Evolutionary conservation across 2,888 invertebrate species (phyloP).

Genomic region (Panopea generosa): DNA sequence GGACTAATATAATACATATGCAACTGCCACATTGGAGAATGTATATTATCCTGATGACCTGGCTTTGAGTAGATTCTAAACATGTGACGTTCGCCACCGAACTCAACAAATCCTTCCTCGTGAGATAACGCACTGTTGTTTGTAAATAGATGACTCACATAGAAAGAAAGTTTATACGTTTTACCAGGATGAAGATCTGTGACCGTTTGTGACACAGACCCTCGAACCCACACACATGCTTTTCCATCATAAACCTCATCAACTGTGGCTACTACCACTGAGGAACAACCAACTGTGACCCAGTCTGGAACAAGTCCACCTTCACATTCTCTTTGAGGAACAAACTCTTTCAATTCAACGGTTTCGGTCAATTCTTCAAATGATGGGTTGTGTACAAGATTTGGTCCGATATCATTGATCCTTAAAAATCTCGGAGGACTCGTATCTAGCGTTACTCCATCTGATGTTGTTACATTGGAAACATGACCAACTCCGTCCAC

Average conservation of each 20-base stretch:
- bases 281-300: not conserved
- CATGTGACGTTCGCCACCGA: constrained; percentile 38
- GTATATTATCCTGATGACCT: constrained; percentile 15
- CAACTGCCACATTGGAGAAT: constrained; percentile 40
- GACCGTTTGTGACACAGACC: constrained; percentile 32
- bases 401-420: constrained; percentile 39
- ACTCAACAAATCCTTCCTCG: constrained; percentile 42
- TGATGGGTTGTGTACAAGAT: constrained; percentile 38
- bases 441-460: constrained; percentile 66
- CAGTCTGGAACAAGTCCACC: too few species aligned
- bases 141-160: constrained; percentile 8
- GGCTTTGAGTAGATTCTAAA: constrained; percentile 44
- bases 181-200: constrained; percentile 5
- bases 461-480: constrained; percentile 59
- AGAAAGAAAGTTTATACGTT: constrained; percentile 36
- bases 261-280: not conserved
- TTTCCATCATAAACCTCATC: constrained; percentile 31
- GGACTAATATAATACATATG: constrained; percentile 41
- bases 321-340: too few species aligned
- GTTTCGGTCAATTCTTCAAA: not conserved
- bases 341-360: not conserved
- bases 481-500: constrained; percentile 61
- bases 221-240: constrained; percentile 41
- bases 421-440: constrained; percentile 54
- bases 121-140: constrained; percentile 24